These are phyloP conservation scores for Galerucella calmariensis DNA, from an alignment of 2,888 invertebrate species.

Conservation along the genomic window DNA sequence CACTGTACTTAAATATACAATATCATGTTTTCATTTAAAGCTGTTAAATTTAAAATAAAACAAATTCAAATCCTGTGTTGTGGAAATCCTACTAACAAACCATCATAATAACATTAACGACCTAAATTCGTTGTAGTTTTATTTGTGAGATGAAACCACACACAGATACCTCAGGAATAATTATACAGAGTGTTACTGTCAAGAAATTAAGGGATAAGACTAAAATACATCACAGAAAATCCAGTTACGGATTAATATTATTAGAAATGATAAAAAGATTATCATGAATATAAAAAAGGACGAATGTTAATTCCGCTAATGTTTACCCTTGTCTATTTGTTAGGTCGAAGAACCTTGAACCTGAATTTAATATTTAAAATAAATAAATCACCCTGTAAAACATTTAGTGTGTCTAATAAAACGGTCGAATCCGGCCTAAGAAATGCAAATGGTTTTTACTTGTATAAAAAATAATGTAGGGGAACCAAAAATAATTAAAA, in stretches of 20 bases:
- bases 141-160: constrained; percentile 17
- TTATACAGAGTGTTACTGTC: constrained; percentile 3
- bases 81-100: constrained; percentile 36
- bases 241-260: too few species aligned
- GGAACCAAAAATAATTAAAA: constrained; percentile 12
- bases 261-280: too few species aligned
- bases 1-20: neutral
- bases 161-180: neutral
- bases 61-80: constrained; percentile 22
- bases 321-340: too few species aligned
- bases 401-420: neutral
- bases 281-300: too few species aligned
- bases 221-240: too few species aligned
- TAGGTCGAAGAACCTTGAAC: too few species aligned
- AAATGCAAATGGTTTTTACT: constrained; percentile 5
- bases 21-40: constrained; percentile 1
- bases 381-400: neutral
- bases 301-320: too few species aligned
- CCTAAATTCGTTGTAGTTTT: constrained; percentile 31
- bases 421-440: neutral
- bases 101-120: constrained; percentile 33
- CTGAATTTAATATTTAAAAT: too few species aligned
- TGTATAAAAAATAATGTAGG: constrained; percentile 15
- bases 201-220: neutral
- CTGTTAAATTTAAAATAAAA: constrained; percentile 3